A percentile compares a stretch with the other conserved stretches of the same genome.
phyloP scores from a whole-genome alignment of 2,888 invertebrate species.

The Neuroscelio doddi region DNA sequence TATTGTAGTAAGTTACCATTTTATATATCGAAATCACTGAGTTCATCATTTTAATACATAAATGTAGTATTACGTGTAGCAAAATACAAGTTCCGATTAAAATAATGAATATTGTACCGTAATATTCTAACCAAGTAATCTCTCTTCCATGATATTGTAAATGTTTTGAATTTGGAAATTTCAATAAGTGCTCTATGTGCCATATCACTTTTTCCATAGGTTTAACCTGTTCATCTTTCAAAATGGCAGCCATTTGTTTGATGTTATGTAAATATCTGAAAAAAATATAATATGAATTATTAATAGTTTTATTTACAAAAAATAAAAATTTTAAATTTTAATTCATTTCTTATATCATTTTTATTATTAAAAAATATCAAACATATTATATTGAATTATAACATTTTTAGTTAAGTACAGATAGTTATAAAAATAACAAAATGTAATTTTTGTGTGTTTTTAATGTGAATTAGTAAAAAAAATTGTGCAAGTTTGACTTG shows the following conservation, averaged over 20 bases:
- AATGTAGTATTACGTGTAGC: not conserved
- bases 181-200: conserved; percentile 64
- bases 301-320: conserved; percentile 12
- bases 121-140: conserved; percentile 57
- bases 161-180: conserved; percentile 61
- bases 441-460: too few species aligned
- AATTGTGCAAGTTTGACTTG: too few species aligned
- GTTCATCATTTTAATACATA: not conserved
- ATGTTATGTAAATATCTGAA: conserved; percentile 57
- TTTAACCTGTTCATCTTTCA: conserved; percentile 60
- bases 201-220: conserved; percentile 64
- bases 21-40: too few species aligned
- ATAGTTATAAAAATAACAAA: too few species aligned
- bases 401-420: too few species aligned
- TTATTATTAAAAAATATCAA: not conserved
- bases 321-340: too few species aligned
- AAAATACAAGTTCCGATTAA: not conserved
- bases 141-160: conserved; percentile 61
- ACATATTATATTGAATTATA: not conserved
- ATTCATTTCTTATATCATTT: conserved; percentile 7
- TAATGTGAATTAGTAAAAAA: too few species aligned
- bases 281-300: conserved; percentile 13
- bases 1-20: too few species aligned
- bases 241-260: conserved; percentile 52
- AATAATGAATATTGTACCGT: conserved; percentile 39